Base-by-base conservation (phyloP, 2,888 invertebrate genomes). In the Phragmatobia fuliginosa region DNA sequence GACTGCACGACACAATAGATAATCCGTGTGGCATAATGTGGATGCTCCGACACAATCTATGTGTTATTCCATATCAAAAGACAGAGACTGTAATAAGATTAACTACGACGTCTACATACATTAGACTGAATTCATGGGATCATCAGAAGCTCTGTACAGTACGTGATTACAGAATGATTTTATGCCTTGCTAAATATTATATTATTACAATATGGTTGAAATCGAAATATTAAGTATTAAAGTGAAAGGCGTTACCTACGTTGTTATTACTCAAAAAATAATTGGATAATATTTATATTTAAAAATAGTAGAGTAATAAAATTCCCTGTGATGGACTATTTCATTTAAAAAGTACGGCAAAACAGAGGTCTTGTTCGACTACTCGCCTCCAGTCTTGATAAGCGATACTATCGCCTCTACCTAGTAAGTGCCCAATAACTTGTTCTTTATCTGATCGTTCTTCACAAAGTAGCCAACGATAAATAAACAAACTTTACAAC, bases 41-140 rank as follows among this genome's bases (percentile, higher is more conserved):
- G 87, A 87, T 90, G 90, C 90, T 89, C 81, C 83, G 83, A 83
- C 86, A 84, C 90, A 88, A 88, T 87, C 86, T 87, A 85, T 87
- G 85, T 86, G 87, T 88, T 88, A 87, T 86, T 83, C 88, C 77
- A 85, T 87, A 88, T 86, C 87, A 85, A 78, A 78, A 73, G 78
- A 85, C 86, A 78, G 84, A 78, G 79, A 82, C 77, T 80, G 83
- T 89, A 88, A 86, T 87, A 83, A 88, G 91, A 91, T 91, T 91
- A 90, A 84, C 87, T 85, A 83, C 80, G 81, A 81, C 80, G 83
- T 84, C 81, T 65, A 38, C 62, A 41, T 81, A 85, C 78, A 82
- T 88, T 85, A 83, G 76, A 69, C 79, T 72, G 78, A 75, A 79
- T 80, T 81, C 73, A 71, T 73, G 62, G 74, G 70, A 61, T 76